Evolutionary conservation across 2,797 vertebrate genomes (phyloP), one percentile per base, ranked within the genome.

Genomic region (Enteromius fasciolatus): DNA sequence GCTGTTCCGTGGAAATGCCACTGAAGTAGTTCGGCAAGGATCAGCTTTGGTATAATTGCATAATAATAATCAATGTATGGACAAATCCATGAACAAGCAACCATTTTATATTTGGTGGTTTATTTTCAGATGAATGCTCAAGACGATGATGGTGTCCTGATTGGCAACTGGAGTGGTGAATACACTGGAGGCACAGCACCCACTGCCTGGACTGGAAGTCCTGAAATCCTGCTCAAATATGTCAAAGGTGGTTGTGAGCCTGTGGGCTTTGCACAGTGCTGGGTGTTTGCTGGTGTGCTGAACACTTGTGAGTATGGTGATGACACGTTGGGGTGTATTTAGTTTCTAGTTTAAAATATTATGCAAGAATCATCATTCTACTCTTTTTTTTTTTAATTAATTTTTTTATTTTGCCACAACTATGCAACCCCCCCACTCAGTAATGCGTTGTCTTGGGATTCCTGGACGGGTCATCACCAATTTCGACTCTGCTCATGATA

Each of bases 261-360:
- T 0, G 94, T 99, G 5, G 85, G 86, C 10, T 99, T 90, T 0
- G 98, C 92, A 14, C 98, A 99, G 86, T 99, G 98, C 89, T 99
- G 97, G 98, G 98, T 99, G 84, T 99, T 93, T 17, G 97, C 98
- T 0, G 97, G 96, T 11, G 96, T 97, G 85, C 95, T 98, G 86
- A 98, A 96, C 89, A 97, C 97, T 0, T 96, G 98, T 99, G 92
- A 94, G 96, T 90, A 82, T 23, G 31, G 5, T 3, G 20, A 57
- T 23, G n/a, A 23, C n/a, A 57, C 3, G 1, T 57, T 1, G 39
- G 39, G 39, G 39, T 10, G 39, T 41, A 41, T 41, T 10, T 41
- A 41, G 39, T 41, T 41, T 41, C 39, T 23, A 57, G 54, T 23
- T 57, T 11, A 23, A 57, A 57, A 57, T 23, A 57, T 11, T 57